These are phyloP conservation scores for Phocoena sinus DNA, from an alignment of 2,113 vertebrate genomes.

Conservation along the genomic window DNA sequence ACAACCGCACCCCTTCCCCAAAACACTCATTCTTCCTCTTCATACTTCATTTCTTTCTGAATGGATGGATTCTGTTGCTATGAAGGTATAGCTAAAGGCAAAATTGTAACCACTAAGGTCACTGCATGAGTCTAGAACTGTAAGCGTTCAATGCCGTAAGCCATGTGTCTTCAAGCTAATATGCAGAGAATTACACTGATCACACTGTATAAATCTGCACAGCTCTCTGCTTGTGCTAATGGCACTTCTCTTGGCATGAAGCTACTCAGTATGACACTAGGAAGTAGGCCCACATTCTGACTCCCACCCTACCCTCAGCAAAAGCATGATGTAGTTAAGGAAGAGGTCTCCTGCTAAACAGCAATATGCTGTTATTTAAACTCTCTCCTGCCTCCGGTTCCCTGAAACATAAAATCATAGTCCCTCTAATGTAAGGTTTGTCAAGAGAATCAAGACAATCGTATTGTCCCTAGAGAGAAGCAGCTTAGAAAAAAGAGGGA, in stretches of 20 bases:
- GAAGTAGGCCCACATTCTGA: background rate
- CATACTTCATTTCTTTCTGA: background rate
- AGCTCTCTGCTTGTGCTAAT: background rate
- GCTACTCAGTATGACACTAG: background rate
- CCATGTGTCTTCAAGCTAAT: background rate
- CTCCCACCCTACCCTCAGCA: background rate
- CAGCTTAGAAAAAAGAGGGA: background rate
- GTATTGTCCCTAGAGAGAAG: background rate
- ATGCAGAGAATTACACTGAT: background rate
- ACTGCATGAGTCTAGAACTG: background rate
- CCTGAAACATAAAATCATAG: background rate
- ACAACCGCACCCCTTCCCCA: background rate
- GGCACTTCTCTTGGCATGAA: background rate
- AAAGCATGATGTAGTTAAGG: background rate
- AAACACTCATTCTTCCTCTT: background rate
- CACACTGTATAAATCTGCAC: background rate
- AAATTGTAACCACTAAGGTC: background rate
- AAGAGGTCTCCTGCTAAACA: background rate
- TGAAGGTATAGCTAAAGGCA: background rate
- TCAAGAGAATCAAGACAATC: background rate
- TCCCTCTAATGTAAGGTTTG: background rate
- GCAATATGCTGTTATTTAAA: background rate
- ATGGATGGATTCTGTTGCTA: background rate
- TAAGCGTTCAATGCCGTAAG: background rate
- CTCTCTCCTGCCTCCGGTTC: background rate